Evolutionary conservation across 2,113 vertebrate species (phyloP).

Genomic region (Nycticorax nycticorax): DNA sequence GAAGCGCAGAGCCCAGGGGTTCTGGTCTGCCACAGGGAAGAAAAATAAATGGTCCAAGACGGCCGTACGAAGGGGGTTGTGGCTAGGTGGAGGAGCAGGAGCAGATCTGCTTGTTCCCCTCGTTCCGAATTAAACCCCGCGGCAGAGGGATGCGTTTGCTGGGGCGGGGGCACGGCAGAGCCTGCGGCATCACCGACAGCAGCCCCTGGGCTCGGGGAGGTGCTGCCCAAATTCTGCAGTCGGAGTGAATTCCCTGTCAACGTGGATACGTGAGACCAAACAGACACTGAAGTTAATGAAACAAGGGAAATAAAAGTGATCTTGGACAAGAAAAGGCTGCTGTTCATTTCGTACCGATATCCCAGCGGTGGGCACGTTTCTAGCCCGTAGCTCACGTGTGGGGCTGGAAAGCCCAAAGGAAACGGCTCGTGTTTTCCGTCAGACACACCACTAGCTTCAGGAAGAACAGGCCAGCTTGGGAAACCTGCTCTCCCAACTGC

Average conservation of each 20-base stretch:
- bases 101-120: not conserved
- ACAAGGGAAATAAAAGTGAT: slow-evolving; percentile 75
- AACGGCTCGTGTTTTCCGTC: not conserved
- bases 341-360: slow-evolving; percentile 41
- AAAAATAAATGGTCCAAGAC: not conserved
- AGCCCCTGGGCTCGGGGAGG: not conserved
- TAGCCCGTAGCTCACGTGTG: not conserved
- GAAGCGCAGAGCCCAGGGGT: not conserved
- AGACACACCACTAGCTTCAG: not conserved
- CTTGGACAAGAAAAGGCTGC: slow-evolving; percentile 73
- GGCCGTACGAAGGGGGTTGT: not conserved
- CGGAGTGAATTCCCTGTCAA: slow-evolving; percentile 50
- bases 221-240: slow-evolving; percentile 27
- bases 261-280: slow-evolving; percentile 55
- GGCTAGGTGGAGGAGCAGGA: not conserved
- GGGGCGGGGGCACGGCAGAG: not conserved
- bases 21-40: not conserved
- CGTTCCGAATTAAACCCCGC: not conserved
- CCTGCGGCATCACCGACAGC: not conserved
- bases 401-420: slow-evolving; percentile 19
- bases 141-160: not conserved
- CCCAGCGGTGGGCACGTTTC: not conserved
- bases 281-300: slow-evolving; percentile 68
- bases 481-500: not conserved
- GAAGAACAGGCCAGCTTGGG: not conserved